Conservation (phyloP, 2,888 invertebrate genomes). For the Dasypogon diadema region DNA sequence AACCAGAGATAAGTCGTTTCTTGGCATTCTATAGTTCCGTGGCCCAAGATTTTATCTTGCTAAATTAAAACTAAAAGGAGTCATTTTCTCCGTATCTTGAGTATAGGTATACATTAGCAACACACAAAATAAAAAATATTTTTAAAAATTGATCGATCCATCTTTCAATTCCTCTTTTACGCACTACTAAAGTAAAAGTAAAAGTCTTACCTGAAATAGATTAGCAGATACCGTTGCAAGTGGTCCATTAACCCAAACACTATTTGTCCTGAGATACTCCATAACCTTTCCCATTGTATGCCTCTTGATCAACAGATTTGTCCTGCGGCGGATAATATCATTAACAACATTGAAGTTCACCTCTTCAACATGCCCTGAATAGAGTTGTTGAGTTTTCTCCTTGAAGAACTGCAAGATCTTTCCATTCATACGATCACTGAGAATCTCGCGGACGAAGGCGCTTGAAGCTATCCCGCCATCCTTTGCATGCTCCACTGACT, state of each 20-base stretch:
- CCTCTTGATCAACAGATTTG: conserved; percentile 83
- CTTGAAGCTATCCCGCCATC: conserved; percentile 82
- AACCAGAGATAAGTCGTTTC: too few species aligned
- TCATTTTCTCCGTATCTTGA: too few species aligned
- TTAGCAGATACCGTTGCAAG: conserved; percentile 85
- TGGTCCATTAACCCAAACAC: conserved; percentile 79
- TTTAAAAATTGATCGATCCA: too few species aligned
- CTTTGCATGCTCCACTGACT: conserved; percentile 78
- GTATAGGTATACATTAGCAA: too few species aligned
- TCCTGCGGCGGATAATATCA: conserved; percentile 83
- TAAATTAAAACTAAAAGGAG: too few species aligned
- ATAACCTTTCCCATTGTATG: conserved; percentile 82
- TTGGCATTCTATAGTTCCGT: too few species aligned
- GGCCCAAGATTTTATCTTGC: too few species aligned
- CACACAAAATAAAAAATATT: too few species aligned
- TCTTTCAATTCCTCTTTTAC: too few species aligned
- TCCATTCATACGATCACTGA: conserved; percentile 84
- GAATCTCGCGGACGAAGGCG: conserved; percentile 85
- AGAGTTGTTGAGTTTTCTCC: conserved; percentile 87
- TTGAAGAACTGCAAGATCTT: conserved; percentile 88
- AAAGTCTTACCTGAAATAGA: conserved; percentile 80
- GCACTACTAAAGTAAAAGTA: too few species aligned
- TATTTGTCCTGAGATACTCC: conserved; percentile 81
- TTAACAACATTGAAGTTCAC: conserved; percentile 85
- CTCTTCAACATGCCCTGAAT: conserved; percentile 88